Conservation (phyloP, 2,797 vertebrate species). For the Sphenodon punctatus region DNA sequence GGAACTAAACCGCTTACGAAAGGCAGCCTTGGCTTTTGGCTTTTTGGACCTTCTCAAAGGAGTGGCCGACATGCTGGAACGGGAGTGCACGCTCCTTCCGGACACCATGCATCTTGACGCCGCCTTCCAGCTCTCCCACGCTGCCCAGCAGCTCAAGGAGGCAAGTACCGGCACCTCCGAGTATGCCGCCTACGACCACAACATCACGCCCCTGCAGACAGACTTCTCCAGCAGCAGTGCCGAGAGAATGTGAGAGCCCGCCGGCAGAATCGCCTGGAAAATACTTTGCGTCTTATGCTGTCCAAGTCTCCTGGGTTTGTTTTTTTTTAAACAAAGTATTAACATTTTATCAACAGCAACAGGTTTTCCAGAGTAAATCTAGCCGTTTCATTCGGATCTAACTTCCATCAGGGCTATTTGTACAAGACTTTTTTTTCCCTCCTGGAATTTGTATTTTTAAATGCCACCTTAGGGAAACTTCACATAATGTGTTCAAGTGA, state of each 20-base stretch:
- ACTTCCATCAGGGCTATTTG: too few relatives aligned
- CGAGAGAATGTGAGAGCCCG: constrained; percentile 74
- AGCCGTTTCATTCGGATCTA: neutral
- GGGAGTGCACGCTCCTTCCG: constrained; percentile 94
- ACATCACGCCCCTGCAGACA: constrained; percentile 93
- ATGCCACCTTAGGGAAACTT: neutral
- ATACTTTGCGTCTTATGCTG: neutral
- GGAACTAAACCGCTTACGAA: constrained; percentile 95
- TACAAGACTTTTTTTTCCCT: too few relatives aligned
- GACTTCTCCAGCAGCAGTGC: constrained; percentile 87
- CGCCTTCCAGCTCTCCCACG: constrained; percentile 94
- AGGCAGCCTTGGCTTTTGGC: constrained; percentile 94
- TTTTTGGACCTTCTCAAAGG: constrained; percentile 97
- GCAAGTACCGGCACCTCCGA: constrained; percentile 90
- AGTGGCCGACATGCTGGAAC: constrained; percentile 92
- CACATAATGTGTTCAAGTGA: neutral
- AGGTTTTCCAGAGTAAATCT: neutral
- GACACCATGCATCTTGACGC: constrained; percentile 96
- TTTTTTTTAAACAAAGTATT: too few relatives aligned
- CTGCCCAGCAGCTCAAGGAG: constrained; percentile 94
- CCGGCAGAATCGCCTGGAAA: neutral
- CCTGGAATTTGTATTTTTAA: neutral
- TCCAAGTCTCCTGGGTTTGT: neutral
- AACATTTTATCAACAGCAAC: neutral
- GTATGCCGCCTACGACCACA: constrained; percentile 90